phyloP scores from a whole-genome alignment of 2,113 vertebrate genomes.

The Ptilonorhynchus violaceus region DNA sequence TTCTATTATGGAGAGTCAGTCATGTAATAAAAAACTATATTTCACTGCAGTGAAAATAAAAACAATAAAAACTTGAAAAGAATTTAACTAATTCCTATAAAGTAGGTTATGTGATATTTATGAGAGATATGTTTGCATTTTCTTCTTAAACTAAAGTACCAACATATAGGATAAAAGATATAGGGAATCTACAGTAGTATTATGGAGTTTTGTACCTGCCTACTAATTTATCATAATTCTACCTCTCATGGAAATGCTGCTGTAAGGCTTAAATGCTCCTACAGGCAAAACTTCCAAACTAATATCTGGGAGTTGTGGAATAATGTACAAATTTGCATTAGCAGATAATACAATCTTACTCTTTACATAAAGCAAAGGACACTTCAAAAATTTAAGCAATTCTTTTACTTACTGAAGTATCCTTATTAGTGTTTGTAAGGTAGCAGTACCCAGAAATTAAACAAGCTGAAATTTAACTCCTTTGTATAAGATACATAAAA shows the following conservation, averaged over 20 bases:
- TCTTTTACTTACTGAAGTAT: neutral
- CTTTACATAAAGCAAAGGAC: neutral
- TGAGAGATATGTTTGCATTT: neutral
- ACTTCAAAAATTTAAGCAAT: neutral
- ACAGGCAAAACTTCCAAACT: neutral
- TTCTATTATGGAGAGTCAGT: neutral
- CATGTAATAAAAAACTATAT: neutral
- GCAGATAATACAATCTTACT: neutral
- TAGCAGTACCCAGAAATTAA: neutral
- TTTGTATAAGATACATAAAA: neutral
- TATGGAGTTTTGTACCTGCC: neutral
- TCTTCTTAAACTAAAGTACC: neutral
- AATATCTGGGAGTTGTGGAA: neutral
- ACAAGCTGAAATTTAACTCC: neutral
- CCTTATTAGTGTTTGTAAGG: neutral
- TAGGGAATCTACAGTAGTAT: accelerated
- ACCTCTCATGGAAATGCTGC: neutral
- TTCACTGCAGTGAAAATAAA: neutral
- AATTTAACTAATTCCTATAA: neutral
- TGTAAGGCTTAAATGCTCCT: neutral
- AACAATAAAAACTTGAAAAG: neutral
- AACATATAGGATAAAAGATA: neutral
- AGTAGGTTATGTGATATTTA: neutral
- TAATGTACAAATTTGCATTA: neutral
- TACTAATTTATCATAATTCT: neutral